Base-by-base conservation (phyloP, 2,888 invertebrate genomes). In the Urechis unicinctus region DNA sequence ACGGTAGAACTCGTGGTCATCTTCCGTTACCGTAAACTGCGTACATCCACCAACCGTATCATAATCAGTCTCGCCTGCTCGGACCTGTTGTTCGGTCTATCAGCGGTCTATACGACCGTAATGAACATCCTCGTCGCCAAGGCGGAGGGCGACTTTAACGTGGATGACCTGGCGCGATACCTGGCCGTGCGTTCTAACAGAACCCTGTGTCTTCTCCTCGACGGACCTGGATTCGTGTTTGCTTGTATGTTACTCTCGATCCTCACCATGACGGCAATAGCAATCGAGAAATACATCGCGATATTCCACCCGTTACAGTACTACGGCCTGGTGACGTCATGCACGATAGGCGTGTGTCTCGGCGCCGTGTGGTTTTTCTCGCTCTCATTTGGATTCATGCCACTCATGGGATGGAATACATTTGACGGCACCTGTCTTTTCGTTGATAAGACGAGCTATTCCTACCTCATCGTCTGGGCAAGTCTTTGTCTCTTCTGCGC, bases 391-490 rank as follows among this genome's bases (percentile, higher is more conserved):
- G 52, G 52, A 5, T 6, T 52, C 25, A 6, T 52, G 6, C 52
- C 52, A 13, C 24, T 52, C 17, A 4, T 52, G 13, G n/a, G n/a
- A n/a, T 52, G 52, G 52, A 52, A 52, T 22, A 6, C 5, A 5
- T 52, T 50, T 49, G 26, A 49, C 45, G 46, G 47, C 21, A 29
- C 24, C 24, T 52, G 52, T 29, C 28, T 21, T 5, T 47, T 52
- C n/a, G 52, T 52, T 5, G 46, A 52, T 17, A 52, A 52, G 46
- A 52, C 29, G n/a, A 26, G 28, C 21, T 52, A 50, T 30, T 9
- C 17, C 13, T 52, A 52, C 28, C 5, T 52, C 17, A 17, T 52
- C 17, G 9, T 24, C 5, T 52, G 52, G 52, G 45, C 26, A n/a
- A n/a, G 17, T 6, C 3, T 52, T 3, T 25, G 52, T 26, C 24